Conservation (phyloP, 2,888 invertebrate species). For the Herminia tarsipennalis region DNA sequence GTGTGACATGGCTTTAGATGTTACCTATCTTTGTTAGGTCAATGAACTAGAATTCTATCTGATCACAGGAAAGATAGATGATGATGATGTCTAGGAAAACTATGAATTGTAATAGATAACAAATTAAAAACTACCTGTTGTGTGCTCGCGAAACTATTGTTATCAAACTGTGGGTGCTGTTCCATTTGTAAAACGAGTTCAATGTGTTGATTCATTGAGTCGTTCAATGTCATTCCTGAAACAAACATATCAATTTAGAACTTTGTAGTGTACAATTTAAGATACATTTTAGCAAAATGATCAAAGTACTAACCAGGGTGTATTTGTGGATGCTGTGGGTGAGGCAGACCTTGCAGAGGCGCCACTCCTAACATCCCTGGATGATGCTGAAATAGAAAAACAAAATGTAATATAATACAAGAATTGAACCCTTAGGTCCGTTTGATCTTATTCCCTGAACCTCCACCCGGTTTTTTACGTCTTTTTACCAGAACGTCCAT, state of each 20-base stretch:
- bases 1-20: no score
- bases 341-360: slow-evolving; percentile 80
- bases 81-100: no score
- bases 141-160: slow-evolving; percentile 79
- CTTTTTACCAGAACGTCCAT: no score
- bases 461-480: no score
- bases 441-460: no score
- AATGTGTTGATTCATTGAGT: slow-evolving; percentile 84
- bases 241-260: slow-evolving; percentile 18
- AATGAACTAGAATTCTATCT: no score
- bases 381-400: slow-evolving; percentile 73
- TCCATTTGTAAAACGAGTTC: slow-evolving; percentile 84
- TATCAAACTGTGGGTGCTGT: slow-evolving; percentile 83
- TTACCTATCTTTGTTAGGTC: no score
- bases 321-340: slow-evolving; percentile 84
- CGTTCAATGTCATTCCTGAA: slow-evolving; percentile 82
- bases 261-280: background rate
- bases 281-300: background rate
- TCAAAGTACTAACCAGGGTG: slow-evolving; percentile 70
- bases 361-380: slow-evolving; percentile 82
- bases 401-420: slow-evolving; percentile 10
- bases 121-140: slow-evolving; percentile 68
- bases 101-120: slow-evolving; percentile 11
- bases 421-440: no score
- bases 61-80: no score